Conservation (phyloP, 2,888 invertebrate species). For the Cephus runcator region DNA sequence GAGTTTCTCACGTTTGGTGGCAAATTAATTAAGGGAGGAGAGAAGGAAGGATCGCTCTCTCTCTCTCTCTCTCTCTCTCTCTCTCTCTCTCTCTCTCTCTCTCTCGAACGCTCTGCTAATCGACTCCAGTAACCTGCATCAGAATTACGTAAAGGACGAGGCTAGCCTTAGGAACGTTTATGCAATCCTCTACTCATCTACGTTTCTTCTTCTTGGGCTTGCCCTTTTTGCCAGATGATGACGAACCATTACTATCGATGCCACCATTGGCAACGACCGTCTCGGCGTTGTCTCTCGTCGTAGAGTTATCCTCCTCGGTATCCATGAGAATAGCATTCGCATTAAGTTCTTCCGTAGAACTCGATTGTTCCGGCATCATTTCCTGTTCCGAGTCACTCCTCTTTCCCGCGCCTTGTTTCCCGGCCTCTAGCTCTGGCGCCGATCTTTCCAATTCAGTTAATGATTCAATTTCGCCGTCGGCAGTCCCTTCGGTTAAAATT, state of each 20-base stretch:
- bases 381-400: slow-evolving; percentile 48
- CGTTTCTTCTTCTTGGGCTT: slow-evolving; percentile 61
- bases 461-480: too few relatives aligned
- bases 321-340: slow-evolving; percentile 43
- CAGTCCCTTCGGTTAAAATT: too few relatives aligned
- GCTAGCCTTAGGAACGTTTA: slow-evolving; percentile 63
- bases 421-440: slow-evolving; percentile 11
- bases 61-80: too few relatives aligned
- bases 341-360: slow-evolving; percentile 52
- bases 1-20: too few relatives aligned
- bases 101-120: slow-evolving; percentile 40
- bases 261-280: not conserved
- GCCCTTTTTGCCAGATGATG: slow-evolving; percentile 45
- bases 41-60: too few relatives aligned
- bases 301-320: slow-evolving; percentile 39
- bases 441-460: too few relatives aligned
- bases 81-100: too few relatives aligned
- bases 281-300: slow-evolving; percentile 24
- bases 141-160: slow-evolving; percentile 62
- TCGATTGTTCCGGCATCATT: slow-evolving; percentile 42
- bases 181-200: slow-evolving; percentile 65
- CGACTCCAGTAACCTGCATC: slow-evolving; percentile 61
- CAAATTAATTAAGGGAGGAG: too few relatives aligned
- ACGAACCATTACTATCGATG: too few relatives aligned
- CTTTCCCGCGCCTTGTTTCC: slow-evolving; percentile 35